Evolutionary conservation across 2,888 invertebrate genomes (phyloP).

Genomic region (Limnephilus lunatus): DNA sequence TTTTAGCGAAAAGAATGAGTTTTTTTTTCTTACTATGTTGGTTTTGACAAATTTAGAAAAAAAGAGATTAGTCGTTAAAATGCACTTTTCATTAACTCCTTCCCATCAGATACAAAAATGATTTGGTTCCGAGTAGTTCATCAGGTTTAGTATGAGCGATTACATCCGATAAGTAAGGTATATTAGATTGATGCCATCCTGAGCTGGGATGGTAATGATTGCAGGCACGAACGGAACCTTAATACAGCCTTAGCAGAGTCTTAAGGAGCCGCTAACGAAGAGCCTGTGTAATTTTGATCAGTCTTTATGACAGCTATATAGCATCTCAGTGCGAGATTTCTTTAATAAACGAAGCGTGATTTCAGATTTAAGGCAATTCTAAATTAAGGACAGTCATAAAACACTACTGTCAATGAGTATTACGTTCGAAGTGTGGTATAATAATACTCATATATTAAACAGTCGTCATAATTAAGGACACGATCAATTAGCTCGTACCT

Average conservation of each 20-base stretch:
- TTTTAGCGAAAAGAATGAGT: too few relatives aligned
- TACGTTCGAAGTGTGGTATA: not conserved
- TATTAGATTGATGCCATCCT: constrained; percentile 21
- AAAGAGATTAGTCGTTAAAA: not conserved
- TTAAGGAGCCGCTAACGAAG: constrained; percentile 37
- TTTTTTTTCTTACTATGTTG: too few relatives aligned
- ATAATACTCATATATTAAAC: not conserved
- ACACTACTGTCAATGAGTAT: not conserved
- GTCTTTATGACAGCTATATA: constrained; percentile 48
- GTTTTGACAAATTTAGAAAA: not conserved
- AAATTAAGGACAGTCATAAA: not conserved
- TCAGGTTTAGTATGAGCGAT: constrained; percentile 11
- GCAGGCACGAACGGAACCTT: constrained; percentile 35
- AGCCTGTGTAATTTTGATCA: constrained; percentile 36
- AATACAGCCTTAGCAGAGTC: not conserved
- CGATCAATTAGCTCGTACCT: not conserved
- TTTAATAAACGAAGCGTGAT: not conserved
- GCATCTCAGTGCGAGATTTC: not conserved
- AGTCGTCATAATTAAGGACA: not conserved
- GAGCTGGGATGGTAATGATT: constrained; percentile 8
- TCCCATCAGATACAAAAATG: not conserved
- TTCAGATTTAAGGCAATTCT: not conserved
- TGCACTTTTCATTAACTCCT: not conserved
- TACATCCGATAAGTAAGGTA: constrained; percentile 46
- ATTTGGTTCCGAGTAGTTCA: not conserved